These are phyloP conservation scores for Chrysochloris asiatica DNA, from an alignment of 2,113 vertebrate genomes.

Conservation along the genomic window DNA sequence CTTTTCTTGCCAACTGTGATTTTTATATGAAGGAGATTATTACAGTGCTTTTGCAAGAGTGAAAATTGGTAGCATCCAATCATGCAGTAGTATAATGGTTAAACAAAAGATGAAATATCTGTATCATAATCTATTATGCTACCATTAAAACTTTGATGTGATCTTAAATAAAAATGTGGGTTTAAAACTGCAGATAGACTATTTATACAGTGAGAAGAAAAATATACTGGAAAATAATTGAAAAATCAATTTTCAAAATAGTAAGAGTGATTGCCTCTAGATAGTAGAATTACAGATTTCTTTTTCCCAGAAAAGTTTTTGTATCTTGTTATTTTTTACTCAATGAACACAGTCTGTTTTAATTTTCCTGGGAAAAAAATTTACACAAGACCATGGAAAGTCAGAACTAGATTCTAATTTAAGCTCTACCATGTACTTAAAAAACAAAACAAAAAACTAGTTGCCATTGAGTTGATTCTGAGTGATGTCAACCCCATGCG, in stretches of 20 bases:
- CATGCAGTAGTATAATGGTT: constrained; percentile 8
- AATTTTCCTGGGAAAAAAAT: too few relatives aligned
- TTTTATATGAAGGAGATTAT: constrained; percentile 28
- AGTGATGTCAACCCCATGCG: too few relatives aligned
- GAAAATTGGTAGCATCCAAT: constrained; percentile 15
- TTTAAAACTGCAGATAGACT: constrained; percentile 47
- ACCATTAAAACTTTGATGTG: constrained; percentile 54
- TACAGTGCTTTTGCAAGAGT: background rate
- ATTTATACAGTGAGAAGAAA: constrained; percentile 53
- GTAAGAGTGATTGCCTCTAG: background rate
- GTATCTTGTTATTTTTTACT: constrained; percentile 1
- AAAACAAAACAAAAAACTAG: too few relatives aligned
- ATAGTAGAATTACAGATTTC: constrained; percentile 24
- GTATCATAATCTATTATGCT: constrained; percentile 1
- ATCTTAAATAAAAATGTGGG: constrained; percentile 45
- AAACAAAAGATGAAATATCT: constrained; percentile 30
- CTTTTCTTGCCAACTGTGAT: constrained; percentile 18
- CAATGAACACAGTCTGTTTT: too few relatives aligned
- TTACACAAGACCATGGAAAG: too few relatives aligned
- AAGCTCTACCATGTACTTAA: too few relatives aligned
- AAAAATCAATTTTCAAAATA: constrained; percentile 45
- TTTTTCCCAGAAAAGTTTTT: background rate
- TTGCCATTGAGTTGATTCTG: too few relatives aligned
- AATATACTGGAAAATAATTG: constrained; percentile 46
- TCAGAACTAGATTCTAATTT: too few relatives aligned